Conservation (phyloP, 1,140 invertebrate genomes). For the Calycopis cecrops region DNA sequence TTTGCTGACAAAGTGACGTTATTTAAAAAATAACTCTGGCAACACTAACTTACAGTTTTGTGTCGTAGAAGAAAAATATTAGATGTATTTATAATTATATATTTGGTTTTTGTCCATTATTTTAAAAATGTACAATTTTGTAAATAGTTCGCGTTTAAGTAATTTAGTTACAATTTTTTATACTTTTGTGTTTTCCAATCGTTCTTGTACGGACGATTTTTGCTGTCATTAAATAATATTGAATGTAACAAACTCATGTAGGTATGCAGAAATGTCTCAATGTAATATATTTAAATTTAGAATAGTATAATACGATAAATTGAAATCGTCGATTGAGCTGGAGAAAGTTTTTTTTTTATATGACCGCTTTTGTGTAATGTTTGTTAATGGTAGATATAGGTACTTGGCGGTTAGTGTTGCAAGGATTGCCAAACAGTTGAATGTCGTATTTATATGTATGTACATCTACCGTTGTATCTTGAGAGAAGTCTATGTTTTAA, state of each 20-base stretch:
- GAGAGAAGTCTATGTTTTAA: too few species aligned
- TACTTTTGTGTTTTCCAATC: background rate
- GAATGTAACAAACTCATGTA: background rate
- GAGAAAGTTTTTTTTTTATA: too few species aligned
- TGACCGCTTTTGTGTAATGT: too few species aligned
- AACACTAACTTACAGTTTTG: background rate
- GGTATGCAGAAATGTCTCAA: background rate
- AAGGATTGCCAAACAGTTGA: too few species aligned
- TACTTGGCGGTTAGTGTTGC: too few species aligned
- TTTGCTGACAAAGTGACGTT: too few species aligned
- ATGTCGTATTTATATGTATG: too few species aligned
- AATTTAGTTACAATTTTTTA: slow-evolving; percentile 15
- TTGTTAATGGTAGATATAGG: too few species aligned
- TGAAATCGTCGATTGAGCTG: too few species aligned
- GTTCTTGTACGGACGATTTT: background rate
- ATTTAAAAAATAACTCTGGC: too few species aligned
- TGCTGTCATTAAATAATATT: background rate
- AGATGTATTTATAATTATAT: slow-evolving; percentile 19
- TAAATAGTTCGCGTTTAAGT: slow-evolving; percentile 50
- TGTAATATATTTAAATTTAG: slow-evolving; percentile 7
- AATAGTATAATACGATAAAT: background rate
- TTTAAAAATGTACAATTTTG: slow-evolving; percentile 57
- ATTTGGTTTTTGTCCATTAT: slow-evolving; percentile 36
- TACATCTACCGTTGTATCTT: too few species aligned
- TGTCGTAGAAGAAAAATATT: background rate